A percentile compares a stretch with the other conserved stretches of the same genome.
Conservation (phyloP, 2,888 invertebrate species). For the Cheilosia vernalis region DNA sequence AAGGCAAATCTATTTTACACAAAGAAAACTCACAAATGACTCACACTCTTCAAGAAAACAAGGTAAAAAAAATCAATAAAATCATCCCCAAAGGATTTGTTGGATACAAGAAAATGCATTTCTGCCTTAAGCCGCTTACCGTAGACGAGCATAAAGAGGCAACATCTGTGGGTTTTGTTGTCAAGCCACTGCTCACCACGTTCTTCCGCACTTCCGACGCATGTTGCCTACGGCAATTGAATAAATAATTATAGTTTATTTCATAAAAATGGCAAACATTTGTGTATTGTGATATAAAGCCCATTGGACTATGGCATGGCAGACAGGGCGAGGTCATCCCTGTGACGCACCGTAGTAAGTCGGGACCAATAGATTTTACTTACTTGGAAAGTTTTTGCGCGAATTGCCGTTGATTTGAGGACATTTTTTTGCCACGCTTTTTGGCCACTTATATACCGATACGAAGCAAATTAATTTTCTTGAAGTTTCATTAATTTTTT, state of each 20-base stretch:
- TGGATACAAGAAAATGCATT: slow-evolving; percentile 8
- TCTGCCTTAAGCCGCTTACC: slow-evolving; percentile 83
- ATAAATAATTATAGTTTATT: slow-evolving; percentile 79
- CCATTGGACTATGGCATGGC: slow-evolving; percentile 56
- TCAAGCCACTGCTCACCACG: slow-evolving; percentile 85
- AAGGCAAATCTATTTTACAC: slow-evolving; percentile 85
- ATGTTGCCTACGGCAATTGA: slow-evolving; percentile 85
- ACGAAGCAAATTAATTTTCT: background rate
- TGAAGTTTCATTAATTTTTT: slow-evolving; percentile 52
- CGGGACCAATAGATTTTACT: slow-evolving; percentile 65
- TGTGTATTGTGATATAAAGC: slow-evolving; percentile 6
- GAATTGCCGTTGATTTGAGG: slow-evolving; percentile 88
- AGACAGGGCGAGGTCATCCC: slow-evolving; percentile 76
- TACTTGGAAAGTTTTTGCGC: slow-evolving; percentile 89
- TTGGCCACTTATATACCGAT: slow-evolving; percentile 1
- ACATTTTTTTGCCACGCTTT: slow-evolving; percentile 83
- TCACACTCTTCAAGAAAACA: slow-evolving; percentile 31
- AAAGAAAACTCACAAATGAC: slow-evolving; percentile 43
- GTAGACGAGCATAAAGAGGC: slow-evolving; percentile 89
- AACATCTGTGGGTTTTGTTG: slow-evolving; percentile 86
- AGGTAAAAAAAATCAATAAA: slow-evolving; percentile 70
- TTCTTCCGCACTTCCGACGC: slow-evolving; percentile 90
- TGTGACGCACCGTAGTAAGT: slow-evolving; percentile 15
- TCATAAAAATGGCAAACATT: slow-evolving; percentile 31
- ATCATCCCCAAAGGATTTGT: slow-evolving; percentile 28